Evolutionary conservation across 2,888 invertebrate genomes (phyloP), one percentile per base, ranked within the genome.

Genomic region (Drosophila niveifrons): DNA sequence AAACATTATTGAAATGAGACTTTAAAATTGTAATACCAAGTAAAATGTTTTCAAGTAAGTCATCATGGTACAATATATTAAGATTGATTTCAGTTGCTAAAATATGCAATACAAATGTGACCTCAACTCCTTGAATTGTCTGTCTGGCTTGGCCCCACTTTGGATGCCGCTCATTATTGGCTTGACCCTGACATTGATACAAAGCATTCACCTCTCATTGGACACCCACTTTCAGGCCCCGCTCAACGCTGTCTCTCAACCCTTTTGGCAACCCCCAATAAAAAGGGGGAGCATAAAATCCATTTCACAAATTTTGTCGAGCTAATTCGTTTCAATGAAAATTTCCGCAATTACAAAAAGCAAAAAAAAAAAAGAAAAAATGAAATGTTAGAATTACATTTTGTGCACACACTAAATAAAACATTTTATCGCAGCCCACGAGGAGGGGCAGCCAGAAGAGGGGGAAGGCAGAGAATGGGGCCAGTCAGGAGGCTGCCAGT

Each of bases 291-390:
- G 39, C 39, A 48, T 46, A 44, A 51, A 76, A 75, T 57, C 29
- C 51, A 72, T 64, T 72, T 53, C 47, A 47, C 55, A 55, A 23
- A 23, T 43, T 70, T 68, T 65, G 59, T 58, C 41, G 39, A 75
- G 87, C 87, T 87, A 83, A 83, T 83, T 83, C 67, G 59, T 78
- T 86, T 85, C 83, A 85, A 86, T 85, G 86, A 88, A 85, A 85
- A 88, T 85, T 83, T 85, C 85, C 85, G 83, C 85, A 88, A 86
- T 83, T 75, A 78, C 70, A 75, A 68, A 70, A 23, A 23, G 23
- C 23, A 23, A 23, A 23, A 23, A 23, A 18, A 4, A 4, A 3
- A 23, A 23, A 23, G 4, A 0, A 18, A 48, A 78, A 56, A 66
- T 79, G 75, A 87, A 86, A 83, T 86, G 87, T 72, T 82, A 75